A percentile compares a stretch with the other conserved stretches of the same genome.
Conservation (phyloP, 1,140 invertebrate genomes). For the Orussus abietinus region DNA sequence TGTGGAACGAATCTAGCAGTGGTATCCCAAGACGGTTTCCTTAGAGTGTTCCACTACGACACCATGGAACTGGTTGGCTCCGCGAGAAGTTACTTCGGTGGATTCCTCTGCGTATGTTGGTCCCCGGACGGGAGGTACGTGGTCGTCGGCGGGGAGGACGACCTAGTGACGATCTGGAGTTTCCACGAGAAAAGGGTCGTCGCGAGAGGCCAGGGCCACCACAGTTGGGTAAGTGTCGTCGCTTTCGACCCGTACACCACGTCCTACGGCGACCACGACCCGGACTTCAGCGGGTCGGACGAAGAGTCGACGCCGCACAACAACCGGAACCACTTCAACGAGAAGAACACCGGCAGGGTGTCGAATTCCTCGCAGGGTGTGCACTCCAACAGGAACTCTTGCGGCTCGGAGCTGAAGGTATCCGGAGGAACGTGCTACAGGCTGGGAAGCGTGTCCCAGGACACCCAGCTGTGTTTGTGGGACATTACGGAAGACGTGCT, state of each 20-base stretch:
- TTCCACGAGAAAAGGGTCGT: conserved; percentile 89
- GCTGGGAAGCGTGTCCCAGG: conserved; percentile 95
- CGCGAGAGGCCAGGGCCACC: conserved; percentile 88
- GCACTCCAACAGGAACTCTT: conserved; percentile 53
- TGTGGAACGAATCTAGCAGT: conserved; percentile 89
- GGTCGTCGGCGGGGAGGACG: conserved; percentile 97
- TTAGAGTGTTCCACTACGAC: conserved; percentile 95
- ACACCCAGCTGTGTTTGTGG: conserved; percentile 97
- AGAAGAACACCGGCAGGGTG: conserved; percentile 35
- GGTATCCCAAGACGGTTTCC: conserved; percentile 93
- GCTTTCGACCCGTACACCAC: conserved; percentile 93
- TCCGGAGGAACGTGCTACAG: conserved; percentile 72
- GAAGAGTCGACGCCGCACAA: conserved; percentile 57
- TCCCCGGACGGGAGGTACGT: conserved; percentile 94
- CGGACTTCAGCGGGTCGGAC: conserved; percentile 59
- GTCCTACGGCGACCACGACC: conserved; percentile 58
- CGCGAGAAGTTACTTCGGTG: conserved; percentile 95
- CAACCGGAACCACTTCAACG: conserved; percentile 50
- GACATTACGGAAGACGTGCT: conserved; percentile 96
- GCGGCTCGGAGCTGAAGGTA: conserved; percentile 54
- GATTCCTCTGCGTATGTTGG: conserved; percentile 94
- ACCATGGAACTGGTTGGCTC: conserved; percentile 92
- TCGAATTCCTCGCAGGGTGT: conserved; percentile 42
- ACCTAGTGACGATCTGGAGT: conserved; percentile 97
- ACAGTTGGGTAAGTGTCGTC: conserved; percentile 96